phyloP scores from a whole-genome alignment of 2,888 invertebrate species.

The Miltochrista miniata region DNA sequence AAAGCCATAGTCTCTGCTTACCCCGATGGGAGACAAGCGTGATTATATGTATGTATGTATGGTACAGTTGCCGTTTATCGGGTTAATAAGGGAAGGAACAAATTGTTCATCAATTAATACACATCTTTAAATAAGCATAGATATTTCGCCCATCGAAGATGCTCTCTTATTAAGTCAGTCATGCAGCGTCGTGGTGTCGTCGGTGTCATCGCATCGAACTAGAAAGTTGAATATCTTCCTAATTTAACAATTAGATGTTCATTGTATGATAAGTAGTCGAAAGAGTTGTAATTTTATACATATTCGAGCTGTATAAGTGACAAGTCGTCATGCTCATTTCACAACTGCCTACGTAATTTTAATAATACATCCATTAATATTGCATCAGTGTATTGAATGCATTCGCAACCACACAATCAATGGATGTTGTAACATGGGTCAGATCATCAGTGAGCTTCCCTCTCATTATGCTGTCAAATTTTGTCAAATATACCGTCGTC shows the following conservation, averaged over 20 bases:
- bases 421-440: constrained; percentile 32
- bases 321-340: constrained; percentile 20
- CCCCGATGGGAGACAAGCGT: no score
- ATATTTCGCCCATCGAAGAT: no score
- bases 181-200: background rate
- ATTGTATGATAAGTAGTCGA: constrained; percentile 19
- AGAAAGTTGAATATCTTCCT: constrained; percentile 12
- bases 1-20: no score
- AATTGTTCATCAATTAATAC: no score
- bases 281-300: constrained; percentile 14
- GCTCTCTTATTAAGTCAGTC: no score
- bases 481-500: constrained; percentile 69
- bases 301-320: constrained; percentile 14
- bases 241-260: constrained; percentile 16
- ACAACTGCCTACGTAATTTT: constrained; percentile 19
- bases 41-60: no score
- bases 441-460: constrained; percentile 38
- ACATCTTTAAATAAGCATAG: no score
- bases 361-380: constrained; percentile 16
- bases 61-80: no score
- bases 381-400: constrained; percentile 25
- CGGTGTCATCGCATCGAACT: background rate
- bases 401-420: constrained; percentile 36
- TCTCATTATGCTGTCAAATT: constrained; percentile 73
- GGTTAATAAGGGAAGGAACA: no score